Conservation (phyloP, 2,113 vertebrate species). For the Gambusia holbrooki region DNA sequence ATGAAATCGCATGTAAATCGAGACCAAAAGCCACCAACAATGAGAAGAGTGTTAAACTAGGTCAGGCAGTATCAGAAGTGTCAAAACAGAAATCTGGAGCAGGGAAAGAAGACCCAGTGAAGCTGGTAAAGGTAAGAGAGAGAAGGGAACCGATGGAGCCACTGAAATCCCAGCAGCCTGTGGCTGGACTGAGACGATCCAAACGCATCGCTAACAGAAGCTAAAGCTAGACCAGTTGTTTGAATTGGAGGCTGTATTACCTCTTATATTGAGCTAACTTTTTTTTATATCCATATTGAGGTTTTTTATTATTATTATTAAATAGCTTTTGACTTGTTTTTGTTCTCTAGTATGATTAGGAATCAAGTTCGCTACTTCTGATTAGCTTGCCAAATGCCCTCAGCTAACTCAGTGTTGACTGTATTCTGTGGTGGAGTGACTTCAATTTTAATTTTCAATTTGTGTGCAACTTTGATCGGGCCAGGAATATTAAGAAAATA, state of each 20-base stretch:
- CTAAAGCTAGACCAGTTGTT: background rate
- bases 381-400: too few relatives aligned
- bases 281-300: too few relatives aligned
- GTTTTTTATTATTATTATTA: too few relatives aligned
- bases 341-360: too few relatives aligned
- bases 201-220: conserved; percentile 65
- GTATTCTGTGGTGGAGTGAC: too few relatives aligned
- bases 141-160: background rate
- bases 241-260: background rate
- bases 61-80: background rate
- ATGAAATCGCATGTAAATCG: background rate
- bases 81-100: background rate
- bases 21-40: background rate
- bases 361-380: too few relatives aligned
- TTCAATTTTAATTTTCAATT: too few relatives aligned
- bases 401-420: too few relatives aligned
- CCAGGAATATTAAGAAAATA: too few relatives aligned
- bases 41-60: background rate
- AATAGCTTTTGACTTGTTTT: too few relatives aligned
- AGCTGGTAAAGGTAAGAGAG: background rate
- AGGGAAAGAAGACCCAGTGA: background rate
- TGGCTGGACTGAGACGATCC: conserved; percentile 52
- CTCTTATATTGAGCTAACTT: background rate
- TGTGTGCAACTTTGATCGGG: too few relatives aligned
- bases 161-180: background rate